Percentiles rank a stretch among this genome's conserved stretches.
Evolutionary conservation across 2,888 invertebrate genomes (phyloP).

Genomic region (Colletes collaris): DNA sequence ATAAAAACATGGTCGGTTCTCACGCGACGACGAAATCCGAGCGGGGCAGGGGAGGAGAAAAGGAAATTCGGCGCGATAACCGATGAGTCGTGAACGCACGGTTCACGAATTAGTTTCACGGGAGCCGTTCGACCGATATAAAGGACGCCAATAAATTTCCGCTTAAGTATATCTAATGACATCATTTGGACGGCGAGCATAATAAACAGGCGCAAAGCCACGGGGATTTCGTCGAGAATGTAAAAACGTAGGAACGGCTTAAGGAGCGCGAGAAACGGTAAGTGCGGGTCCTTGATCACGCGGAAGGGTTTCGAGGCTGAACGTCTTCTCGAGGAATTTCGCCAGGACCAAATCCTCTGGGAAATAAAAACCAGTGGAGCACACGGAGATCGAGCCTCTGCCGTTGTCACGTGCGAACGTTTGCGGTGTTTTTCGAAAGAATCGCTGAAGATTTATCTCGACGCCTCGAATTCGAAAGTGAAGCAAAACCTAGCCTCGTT

Average conservation of each 20-base stretch:
- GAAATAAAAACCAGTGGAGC: conserved; percentile 43
- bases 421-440: no score
- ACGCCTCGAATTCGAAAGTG: no score
- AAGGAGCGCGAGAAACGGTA: conserved; percentile 33
- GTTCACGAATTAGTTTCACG: conserved; percentile 67
- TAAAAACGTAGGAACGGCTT: conserved; percentile 68
- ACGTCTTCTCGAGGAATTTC: conserved; percentile 53
- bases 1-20: conserved; percentile 55
- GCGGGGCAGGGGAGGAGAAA: neutral
- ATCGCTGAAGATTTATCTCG: no score
- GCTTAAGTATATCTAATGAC: conserved; percentile 80
- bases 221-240: conserved; percentile 74
- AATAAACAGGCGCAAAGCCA: conserved; percentile 75
- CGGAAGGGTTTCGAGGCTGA: conserved; percentile 19
- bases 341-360: conserved; percentile 39
- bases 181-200: conserved; percentile 75
- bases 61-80: conserved; percentile 68
- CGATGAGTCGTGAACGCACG: conserved; percentile 63
- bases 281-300: conserved; percentile 18
- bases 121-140: conserved; percentile 71
- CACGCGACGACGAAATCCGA: neutral
- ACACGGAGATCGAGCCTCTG: neutral
- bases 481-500: no score
- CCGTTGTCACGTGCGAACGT: no score
- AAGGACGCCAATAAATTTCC: conserved; percentile 76